Conservation (phyloP, 2,113 vertebrate genomes). For the Melanerpes formicivorus region DNA sequence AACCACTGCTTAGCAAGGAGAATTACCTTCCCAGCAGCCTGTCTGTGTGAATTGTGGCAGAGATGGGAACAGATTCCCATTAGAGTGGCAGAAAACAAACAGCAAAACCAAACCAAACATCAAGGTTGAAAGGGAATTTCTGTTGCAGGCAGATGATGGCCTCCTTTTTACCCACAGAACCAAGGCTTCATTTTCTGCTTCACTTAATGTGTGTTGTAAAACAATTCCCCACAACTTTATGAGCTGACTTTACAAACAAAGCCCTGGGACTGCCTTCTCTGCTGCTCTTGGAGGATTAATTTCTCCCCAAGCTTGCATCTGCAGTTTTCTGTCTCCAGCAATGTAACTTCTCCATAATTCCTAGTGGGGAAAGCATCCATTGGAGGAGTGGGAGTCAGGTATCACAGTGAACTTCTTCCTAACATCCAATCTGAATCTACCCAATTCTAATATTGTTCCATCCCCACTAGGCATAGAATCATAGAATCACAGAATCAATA, state of each 20-base stretch:
- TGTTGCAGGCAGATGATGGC: not conserved
- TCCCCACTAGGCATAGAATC: no score
- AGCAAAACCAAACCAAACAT: no score
- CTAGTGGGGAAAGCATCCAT: not conserved
- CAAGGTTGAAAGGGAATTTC: not conserved
- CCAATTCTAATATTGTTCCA: no score
- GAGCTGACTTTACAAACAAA: not conserved
- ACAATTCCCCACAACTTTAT: not conserved
- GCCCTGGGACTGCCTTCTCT: not conserved
- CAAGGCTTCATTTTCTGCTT: not conserved
- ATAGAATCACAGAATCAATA: no score
- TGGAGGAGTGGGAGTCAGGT: not conserved
- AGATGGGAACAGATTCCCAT: not conserved
- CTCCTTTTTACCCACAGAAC: not conserved
- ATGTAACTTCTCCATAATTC: not conserved
- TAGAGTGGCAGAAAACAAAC: not conserved
- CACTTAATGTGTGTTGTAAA: not conserved
- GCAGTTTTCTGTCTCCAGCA: not conserved
- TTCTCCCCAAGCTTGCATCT: not conserved
- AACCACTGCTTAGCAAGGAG: not conserved
- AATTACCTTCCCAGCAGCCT: not conserved
- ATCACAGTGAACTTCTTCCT: no score
- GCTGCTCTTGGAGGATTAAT: not conserved
- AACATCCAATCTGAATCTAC: no score
- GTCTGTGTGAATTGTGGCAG: not conserved